phyloP scores from a whole-genome alignment of 1,140 invertebrate species.

The Drosophila grimshawi region DNA sequence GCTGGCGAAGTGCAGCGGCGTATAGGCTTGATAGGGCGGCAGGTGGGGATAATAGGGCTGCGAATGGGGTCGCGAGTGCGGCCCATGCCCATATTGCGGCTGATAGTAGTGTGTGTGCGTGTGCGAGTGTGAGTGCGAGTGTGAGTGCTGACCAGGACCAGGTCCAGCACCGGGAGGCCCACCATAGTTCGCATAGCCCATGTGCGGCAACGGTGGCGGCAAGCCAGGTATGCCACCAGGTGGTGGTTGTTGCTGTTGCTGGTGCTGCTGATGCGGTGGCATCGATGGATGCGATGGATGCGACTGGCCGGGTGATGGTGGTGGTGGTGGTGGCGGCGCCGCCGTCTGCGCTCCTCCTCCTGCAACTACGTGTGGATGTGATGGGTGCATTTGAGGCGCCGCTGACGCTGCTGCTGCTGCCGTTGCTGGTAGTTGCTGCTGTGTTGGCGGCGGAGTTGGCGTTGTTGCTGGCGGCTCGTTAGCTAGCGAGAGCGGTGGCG shows the following conservation, averaged over 20 bases:
- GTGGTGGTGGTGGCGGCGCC: slow-evolving; percentile 60
- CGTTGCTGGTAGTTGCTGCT: slow-evolving; percentile 50
- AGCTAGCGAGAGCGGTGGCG: slow-evolving; percentile 60
- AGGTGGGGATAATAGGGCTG: slow-evolving; percentile 86
- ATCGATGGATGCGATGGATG: slow-evolving; percentile 70
- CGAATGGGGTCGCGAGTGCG: slow-evolving; percentile 85
- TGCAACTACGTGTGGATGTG: slow-evolving; percentile 75
- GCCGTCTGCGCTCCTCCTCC: slow-evolving; percentile 51
- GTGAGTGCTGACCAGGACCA: slow-evolving; percentile 80
- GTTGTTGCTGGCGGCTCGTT: slow-evolving; percentile 55
- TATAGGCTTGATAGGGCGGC: slow-evolving; percentile 88
- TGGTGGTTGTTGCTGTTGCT: slow-evolving; percentile 75
- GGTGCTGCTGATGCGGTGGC: slow-evolving; percentile 74
- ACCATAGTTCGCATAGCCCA: slow-evolving; percentile 78
- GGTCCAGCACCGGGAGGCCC: slow-evolving; percentile 53
- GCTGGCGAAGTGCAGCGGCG: slow-evolving; percentile 66
- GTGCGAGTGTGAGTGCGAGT: slow-evolving; percentile 85
- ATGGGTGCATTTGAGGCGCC: slow-evolving; percentile 67
- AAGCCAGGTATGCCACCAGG: slow-evolving; percentile 85
- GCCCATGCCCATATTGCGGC: slow-evolving; percentile 87
- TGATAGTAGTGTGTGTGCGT: slow-evolving; percentile 87
- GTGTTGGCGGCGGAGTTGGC: slow-evolving; percentile 55
- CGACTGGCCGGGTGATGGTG: slow-evolving; percentile 33
- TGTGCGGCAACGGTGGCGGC: slow-evolving; percentile 84
- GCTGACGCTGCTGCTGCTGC: slow-evolving; percentile 28